Evolutionary conservation across 2,113 vertebrate genomes (phyloP).

Genomic region (Coptodon rendalli): DNA sequence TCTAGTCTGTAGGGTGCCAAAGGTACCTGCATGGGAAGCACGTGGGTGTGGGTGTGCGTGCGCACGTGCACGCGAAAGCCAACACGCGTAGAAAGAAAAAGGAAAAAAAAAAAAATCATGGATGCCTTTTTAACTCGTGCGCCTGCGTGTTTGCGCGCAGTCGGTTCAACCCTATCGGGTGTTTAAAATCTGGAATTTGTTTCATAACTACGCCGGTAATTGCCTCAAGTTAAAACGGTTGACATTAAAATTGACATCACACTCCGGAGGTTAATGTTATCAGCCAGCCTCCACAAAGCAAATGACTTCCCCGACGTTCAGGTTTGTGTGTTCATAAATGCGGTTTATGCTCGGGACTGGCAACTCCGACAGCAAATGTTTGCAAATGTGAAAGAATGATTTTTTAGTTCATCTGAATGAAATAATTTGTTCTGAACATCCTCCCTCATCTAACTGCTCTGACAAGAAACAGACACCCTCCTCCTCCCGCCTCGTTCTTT

Average conservation of each 20-base stretch:
- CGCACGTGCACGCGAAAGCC: conserved; percentile 5
- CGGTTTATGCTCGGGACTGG: not conserved
- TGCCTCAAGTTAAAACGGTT: conserved; percentile 29
- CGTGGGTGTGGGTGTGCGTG: not conserved
- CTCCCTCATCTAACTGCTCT: conserved; percentile 44
- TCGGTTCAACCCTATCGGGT: not conserved
- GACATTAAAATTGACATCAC: conserved; percentile 51
- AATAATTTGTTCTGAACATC: conserved; percentile 58
- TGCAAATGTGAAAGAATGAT: conserved; percentile 47
- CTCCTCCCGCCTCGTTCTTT: not conserved
- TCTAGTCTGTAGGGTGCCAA: conserved; percentile 57
- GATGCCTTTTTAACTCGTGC: not conserved
- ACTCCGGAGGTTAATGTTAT: conserved; percentile 38
- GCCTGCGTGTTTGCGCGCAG: not conserved
- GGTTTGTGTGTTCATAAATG: conserved; percentile 6
- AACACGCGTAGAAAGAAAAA: not conserved
- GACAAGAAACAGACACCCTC: conserved; percentile 52
- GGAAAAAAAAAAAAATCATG: rapidly evolving
- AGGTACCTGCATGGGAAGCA: conserved; percentile 37
- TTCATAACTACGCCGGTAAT: conserved; percentile 1
- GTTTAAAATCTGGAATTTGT: not conserved
- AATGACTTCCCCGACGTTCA: not conserved
- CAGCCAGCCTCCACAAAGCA: conserved; percentile 16
- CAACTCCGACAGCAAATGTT: conserved; percentile 41
- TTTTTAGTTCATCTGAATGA: conserved; percentile 50